Evolutionary conservation across 2,888 invertebrate species (phyloP), one percentile per base, ranked within the genome.

Genomic region (Aphelenchoides bicaudatus): DNA sequence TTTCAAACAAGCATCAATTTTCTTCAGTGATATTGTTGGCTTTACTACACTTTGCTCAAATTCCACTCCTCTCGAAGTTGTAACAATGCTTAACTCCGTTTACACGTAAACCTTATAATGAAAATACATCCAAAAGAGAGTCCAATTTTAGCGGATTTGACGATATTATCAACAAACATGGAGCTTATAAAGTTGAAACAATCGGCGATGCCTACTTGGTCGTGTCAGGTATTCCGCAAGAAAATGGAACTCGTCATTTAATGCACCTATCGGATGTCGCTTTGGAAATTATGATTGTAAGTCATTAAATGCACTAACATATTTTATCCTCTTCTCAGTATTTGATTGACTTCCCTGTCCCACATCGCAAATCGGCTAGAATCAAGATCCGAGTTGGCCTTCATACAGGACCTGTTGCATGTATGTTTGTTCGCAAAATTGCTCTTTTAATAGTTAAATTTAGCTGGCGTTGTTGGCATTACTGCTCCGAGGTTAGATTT

Each of bases 401-500:
- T 25, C 76, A 76, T 59, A 67, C 72, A 1, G 76, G 76, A 16
- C 49, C 71, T 6, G 76, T 75, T 10, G 73, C 74, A 16, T 73
- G 75, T 0, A 75, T 75, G 25, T 75, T 76, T 8, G 74, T 77
- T 19, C 77, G 77, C n/a, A 60, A 76, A 23, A 76, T 74, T 43
- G 77, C 77, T 25, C 77, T n/a, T n/a, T n/a, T n/a, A n/a, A n/a
- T n/a, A n/a, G n/a, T n/a, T n/a, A n/a, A n/a, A n/a, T n/a, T 73
- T 74, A 16, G 74, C 76, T 0, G 76, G 76, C 25, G 76, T 76
- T 8, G 74, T 77, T 19, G 77, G 77, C n/a, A 60, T 78, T 21
- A 76, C 75, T 43, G 77, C 77, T 25, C 77, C 77, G 13, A 59
- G 77, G 16, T 77, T 77, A 58, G 78, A 77, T 63, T 68, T 76